phyloP scores from a whole-genome alignment of 1,140 invertebrate genomes.

The Drosophila santomea region DNA sequence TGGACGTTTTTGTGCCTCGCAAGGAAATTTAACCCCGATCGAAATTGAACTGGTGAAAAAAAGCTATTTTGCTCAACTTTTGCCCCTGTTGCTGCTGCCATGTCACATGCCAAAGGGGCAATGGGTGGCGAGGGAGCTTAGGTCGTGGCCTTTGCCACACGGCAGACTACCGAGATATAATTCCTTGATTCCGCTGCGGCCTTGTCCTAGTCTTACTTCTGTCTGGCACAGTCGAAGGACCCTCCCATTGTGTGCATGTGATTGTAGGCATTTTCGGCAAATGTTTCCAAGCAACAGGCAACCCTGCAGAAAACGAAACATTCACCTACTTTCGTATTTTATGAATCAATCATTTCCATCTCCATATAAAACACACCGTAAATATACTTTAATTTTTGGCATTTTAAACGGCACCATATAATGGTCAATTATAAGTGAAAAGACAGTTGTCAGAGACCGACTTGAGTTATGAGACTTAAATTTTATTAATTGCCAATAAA shows the following conservation, averaged over 20 bases:
- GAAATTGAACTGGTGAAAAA: slow-evolving; percentile 61
- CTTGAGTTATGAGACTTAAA: slow-evolving; percentile 78
- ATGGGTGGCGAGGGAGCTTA: slow-evolving; percentile 4
- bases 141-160: slow-evolving; percentile 56
- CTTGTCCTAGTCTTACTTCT: slow-evolving; percentile 73
- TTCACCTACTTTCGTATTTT: slow-evolving; percentile 47
- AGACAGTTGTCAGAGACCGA: slow-evolving; percentile 29
- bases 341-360: too few species aligned
- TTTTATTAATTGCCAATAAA: slow-evolving; percentile 84
- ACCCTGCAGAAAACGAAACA: slow-evolving; percentile 30
- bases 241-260: slow-evolving; percentile 3
- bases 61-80: slow-evolving; percentile 69
- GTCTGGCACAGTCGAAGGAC: slow-evolving; percentile 27
- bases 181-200: slow-evolving; percentile 68
- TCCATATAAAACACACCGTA: too few species aligned
- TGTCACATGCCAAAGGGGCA: slow-evolving; percentile 2
- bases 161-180: slow-evolving; percentile 67
- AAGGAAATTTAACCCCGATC: slow-evolving; percentile 51
- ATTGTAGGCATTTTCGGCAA: slow-evolving; percentile 35
- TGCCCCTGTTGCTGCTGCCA: slow-evolving; percentile 14
- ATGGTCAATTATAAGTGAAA: slow-evolving; percentile 16
- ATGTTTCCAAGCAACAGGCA: slow-evolving; percentile 57
- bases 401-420: neutral
- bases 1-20: slow-evolving; percentile 54
- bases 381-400: neutral